Evolutionary conservation across 2,113 vertebrate species (phyloP).

Genomic region (Corythaixoides concolor): DNA sequence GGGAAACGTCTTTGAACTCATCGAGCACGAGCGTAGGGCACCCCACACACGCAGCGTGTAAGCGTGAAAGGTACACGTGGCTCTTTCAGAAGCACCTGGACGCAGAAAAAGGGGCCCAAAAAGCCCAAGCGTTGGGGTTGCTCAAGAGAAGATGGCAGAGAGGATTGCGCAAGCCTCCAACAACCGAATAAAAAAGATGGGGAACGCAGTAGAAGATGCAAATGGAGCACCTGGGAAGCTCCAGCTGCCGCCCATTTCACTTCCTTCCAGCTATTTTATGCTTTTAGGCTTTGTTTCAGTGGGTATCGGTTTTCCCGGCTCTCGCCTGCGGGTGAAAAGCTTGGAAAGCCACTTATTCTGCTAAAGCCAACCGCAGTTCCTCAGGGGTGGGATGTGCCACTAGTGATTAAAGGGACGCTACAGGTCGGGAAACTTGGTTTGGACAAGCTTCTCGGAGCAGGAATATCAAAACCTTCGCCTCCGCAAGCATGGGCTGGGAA

Average conservation of each 20-base stretch:
- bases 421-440: background rate
- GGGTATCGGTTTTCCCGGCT: background rate
- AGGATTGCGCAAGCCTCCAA: fast-evolving
- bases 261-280: background rate
- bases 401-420: background rate
- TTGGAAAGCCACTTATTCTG: background rate
- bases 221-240: background rate
- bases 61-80: fast-evolving
- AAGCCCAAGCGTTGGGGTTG: background rate
- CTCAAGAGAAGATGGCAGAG: background rate
- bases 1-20: background rate
- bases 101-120: background rate
- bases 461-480: background rate
- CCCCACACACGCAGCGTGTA: fast-evolving
- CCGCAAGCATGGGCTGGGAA: background rate
- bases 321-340: background rate
- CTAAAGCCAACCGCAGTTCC: background rate
- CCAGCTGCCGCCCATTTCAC: background rate
- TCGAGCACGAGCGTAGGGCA: fast-evolving
- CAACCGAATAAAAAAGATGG: background rate
- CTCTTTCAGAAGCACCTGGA: background rate
- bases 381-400: background rate
- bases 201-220: background rate
- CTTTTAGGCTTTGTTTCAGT: background rate
- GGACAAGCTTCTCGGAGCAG: background rate